Evolutionary conservation across 2,888 invertebrate genomes (phyloP), one percentile per base, ranked within the genome.

Genomic region (Halictus quadricinctus): DNA sequence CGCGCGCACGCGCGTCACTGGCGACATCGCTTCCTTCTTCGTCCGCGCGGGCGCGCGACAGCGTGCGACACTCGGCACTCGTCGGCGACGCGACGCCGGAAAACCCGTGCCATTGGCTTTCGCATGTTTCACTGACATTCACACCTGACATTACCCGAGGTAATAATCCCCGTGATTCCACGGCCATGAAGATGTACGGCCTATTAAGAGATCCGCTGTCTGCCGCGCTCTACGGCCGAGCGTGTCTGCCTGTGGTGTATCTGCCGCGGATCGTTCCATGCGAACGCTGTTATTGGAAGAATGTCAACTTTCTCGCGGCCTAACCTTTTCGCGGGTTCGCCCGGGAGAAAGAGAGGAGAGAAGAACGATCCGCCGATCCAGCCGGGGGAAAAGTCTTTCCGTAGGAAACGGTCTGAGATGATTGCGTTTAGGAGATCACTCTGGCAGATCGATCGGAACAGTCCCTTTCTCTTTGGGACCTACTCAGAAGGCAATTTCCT

Each of bases 91-190:
- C 74, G 25, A 48, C 66, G 41, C 58, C 36, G 78, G 80, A 81
- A 89, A 86, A 84, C 64, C 77, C 36, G 69, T 84, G 83, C 84
- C 88, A 91, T 91, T 90, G 90, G 84, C 87, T 90, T 89, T 90
- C 83, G 66, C 80, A 72, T 76, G 83, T 86, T 85, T 75, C 76
- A 72, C 83, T 89, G 88, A 90, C 90, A 89, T 90, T 91, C 91
- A 86, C 86, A 83, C 80, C 84, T 88, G 88, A 90, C 90, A 88
- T 87, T 90, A 84, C 77, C 79, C 74, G 79, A 75, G 80, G 76
- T 82, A 80, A 85, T 85, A 79, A 80, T 73, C 79, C 76, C 60
- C 43, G 76, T 79, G 72, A 81, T 84, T 79, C 74, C 76, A 76
- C 54, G 70, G 58, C 36, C 41, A 70, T 74, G 66, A 70, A 70